Base-by-base conservation (phyloP, 2,797 vertebrate genomes). In the Crax fasciolata region DNA sequence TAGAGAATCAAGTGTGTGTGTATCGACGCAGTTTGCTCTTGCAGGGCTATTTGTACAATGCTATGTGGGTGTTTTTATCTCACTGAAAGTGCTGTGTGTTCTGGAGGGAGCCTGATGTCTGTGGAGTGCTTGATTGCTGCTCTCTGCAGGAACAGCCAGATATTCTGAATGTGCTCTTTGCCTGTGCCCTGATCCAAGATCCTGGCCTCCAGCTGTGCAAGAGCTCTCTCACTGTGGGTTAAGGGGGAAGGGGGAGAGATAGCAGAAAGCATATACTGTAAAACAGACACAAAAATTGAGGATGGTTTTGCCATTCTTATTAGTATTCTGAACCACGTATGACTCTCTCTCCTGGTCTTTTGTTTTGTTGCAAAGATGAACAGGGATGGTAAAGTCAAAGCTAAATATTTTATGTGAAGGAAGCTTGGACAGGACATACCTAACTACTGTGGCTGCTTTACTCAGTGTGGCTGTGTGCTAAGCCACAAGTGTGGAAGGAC, bases 131-230 rank as follows among this genome's bases (percentile, higher is more conserved):
- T 90, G 43, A 19, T 21, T 78, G 49, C 48, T 89, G 71, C 1
- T 20, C 35, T 9, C 25, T 80, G 41, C 61, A 70, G 57, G 43
- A 30, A 30, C 41, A 52, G 25, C 2, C 25, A 32, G 14, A n/a
- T 48, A 38, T 73, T 73, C 63, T 32, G 39, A 78, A 59, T 74
- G 83, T 75, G 10, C 16, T 66, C 25, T 54, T 27, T 65, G 23
- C 1, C 0, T 77, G 30, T 18, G 0, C 21, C 30, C 20, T 63
- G 38, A 8, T 77, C 46, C n/a, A 9, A 10, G 46, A 35, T 72
- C 30, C n/a, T 23, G 20, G 44, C n/a, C 27, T 92, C 73, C n/a
- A 21, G 49, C 59, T 61, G 49, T 54, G n/a, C 25, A 54, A 74
- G 12, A 44, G 23, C 38, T 15, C 21, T 63, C 39, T 54, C 19